Base-by-base conservation (phyloP, 2,797 vertebrate genomes). In the Propithecus deckenii region DNA sequence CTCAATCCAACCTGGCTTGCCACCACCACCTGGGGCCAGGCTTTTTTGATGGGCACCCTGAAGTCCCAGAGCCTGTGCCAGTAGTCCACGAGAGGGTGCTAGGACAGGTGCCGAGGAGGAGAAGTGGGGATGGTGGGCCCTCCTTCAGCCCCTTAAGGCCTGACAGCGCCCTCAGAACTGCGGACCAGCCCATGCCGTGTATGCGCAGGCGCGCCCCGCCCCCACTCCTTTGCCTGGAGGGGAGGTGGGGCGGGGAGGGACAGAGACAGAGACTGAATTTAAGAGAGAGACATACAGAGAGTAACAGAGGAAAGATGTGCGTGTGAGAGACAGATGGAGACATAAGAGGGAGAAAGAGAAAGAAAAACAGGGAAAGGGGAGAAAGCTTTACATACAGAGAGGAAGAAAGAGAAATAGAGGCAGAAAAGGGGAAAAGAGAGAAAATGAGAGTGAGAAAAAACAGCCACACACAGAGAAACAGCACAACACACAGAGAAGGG, bases 401-500 rank as follows among this genome's bases (percentile, higher is more conserved):
- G 32, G n/a, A 59, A 86, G 35, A 74, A n/a, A 92, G 0, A 88
- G 35, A 92, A 69, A 87, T 63, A 59, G 67, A 88, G 15, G 46
- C 35, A 75, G 32, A 92, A 92, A 89, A 78, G 46, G 17, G 20
- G 17, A 92, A 41, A 75, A 71, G 20, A 93, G 78, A 75, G 46
- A 59, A 59, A 46, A 61, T 32, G 46, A 90, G 88, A 48, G 7
- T 67, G 59, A 65, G n/a, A 52, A 76, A 84, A 71, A 74, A 71
- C 18, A 74, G 13, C 22, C n/a, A 87, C 0, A 87, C 0, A 84
- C 1, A 88, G 1, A 86, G 79, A 86, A 81, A 71, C 1, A 55
- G 63, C 4, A 91, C 88, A 80, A 94, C 71, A 69, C 52, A 95
- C 76, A 55, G 52, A 50, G 38, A 87, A 74, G 88, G 91, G 92